phyloP scores from a whole-genome alignment of 2,888 invertebrate genomes.

The Boloria euphrosyne region DNA sequence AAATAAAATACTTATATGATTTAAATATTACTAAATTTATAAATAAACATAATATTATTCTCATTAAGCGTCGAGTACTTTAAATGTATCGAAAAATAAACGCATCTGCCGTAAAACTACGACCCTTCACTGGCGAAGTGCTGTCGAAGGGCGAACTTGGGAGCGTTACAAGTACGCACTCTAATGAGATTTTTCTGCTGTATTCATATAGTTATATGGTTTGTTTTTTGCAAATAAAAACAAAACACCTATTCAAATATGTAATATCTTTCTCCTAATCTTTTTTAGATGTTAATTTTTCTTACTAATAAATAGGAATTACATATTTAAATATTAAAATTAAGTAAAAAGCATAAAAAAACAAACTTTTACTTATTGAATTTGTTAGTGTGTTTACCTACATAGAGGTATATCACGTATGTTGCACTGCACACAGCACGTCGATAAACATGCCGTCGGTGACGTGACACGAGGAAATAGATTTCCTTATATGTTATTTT shows the following conservation, averaged over 20 bases:
- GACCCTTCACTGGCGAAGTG: constrained; percentile 30
- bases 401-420: not conserved
- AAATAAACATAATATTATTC: not conserved
- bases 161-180: constrained; percentile 31
- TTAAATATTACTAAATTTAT: not conserved
- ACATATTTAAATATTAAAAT: no score
- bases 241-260: not conserved
- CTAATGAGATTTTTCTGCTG: constrained; percentile 28
- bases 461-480: constrained; percentile 67
- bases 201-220: constrained; percentile 2
- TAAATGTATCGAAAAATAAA: constrained; percentile 23
- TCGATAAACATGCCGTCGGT: constrained; percentile 27
- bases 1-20: not conserved
- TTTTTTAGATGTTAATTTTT: no score
- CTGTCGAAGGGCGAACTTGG: constrained; percentile 30
- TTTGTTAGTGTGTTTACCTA: no score
- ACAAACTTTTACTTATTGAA: no score
- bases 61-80: not conserved
- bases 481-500: constrained; percentile 70
- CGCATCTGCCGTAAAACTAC: constrained; percentile 24
- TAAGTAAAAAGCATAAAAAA: no score
- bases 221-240: constrained; percentile 3
- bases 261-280: no score
- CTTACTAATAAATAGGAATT: no score
- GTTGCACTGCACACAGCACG: constrained; percentile 13